Evolutionary conservation across 2,888 invertebrate genomes (phyloP).

Genomic region (Meteorus colon): DNA sequence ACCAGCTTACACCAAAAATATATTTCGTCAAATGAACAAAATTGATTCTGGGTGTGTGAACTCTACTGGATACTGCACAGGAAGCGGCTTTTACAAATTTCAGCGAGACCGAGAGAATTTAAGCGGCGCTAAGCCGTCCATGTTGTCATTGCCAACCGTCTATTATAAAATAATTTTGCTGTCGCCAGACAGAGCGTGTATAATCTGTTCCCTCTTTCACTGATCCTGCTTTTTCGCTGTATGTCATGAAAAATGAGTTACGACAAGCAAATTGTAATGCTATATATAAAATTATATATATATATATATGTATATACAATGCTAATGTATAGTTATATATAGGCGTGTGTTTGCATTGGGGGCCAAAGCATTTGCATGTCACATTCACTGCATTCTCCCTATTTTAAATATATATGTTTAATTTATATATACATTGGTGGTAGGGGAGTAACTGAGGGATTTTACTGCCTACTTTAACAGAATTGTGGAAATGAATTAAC

Average conservation of each 20-base stretch:
- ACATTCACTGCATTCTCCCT: background rate
- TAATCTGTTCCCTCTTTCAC: slow-evolving; percentile 47
- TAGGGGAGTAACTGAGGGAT: no score
- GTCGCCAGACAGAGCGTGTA: slow-evolving; percentile 49
- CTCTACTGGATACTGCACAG: background rate
- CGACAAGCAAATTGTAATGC: slow-evolving; percentile 61
- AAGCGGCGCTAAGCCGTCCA: slow-evolving; percentile 27
- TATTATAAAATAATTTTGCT: slow-evolving; percentile 56
- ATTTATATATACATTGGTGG: no score
- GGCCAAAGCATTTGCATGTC: background rate
- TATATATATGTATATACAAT: slow-evolving; percentile 30
- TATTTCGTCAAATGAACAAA: background rate
- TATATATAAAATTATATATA: slow-evolving; percentile 59
- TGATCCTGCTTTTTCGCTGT: slow-evolving; percentile 43
- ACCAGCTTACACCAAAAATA: background rate
- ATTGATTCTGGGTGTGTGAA: background rate
- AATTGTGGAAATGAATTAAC: no score
- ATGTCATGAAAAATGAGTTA: slow-evolving; percentile 61
- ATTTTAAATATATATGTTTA: no score
- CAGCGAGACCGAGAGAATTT: slow-evolving; percentile 43
- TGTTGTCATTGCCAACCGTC: slow-evolving; percentile 42
- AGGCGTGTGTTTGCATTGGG: background rate
- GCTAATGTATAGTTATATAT: background rate
- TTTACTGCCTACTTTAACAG: no score
- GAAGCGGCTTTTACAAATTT: slow-evolving; percentile 18